These are phyloP conservation scores for Tetragonisca angustula DNA, from an alignment of 2,888 invertebrate species.

Conservation along the genomic window DNA sequence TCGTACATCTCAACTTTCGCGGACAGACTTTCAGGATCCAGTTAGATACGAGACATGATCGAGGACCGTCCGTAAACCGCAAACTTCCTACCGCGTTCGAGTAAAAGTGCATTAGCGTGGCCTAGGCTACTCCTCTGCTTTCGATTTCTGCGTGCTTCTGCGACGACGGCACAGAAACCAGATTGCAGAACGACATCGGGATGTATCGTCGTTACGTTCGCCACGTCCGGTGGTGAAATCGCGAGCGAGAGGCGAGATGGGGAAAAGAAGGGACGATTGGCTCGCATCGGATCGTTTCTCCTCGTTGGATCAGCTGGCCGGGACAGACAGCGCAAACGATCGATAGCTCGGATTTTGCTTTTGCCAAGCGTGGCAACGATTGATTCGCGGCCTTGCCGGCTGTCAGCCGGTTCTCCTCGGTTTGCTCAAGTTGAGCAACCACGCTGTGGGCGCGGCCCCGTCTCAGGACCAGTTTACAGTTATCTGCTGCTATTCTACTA, in stretches of 20 bases:
- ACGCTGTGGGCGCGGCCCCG: constrained; percentile 61
- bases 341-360: constrained; percentile 38
- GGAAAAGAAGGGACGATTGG: background rate
- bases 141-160: constrained; percentile 16
- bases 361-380: constrained; percentile 67
- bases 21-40: too few relatives aligned
- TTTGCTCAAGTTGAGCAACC: constrained; percentile 68
- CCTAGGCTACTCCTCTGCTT: background rate
- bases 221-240: background rate
- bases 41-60: too few relatives aligned
- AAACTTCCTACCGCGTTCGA: background rate
- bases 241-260: background rate
- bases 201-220: background rate
- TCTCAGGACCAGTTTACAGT: constrained; percentile 70
- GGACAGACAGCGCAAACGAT: background rate
- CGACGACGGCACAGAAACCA: background rate
- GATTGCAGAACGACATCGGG: too few relatives aligned
- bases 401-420: constrained; percentile 66
- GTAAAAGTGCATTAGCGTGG: constrained; percentile 25
- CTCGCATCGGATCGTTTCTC: constrained; percentile 12
- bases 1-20: too few relatives aligned
- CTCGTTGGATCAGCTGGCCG: constrained; percentile 61
- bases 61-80: background rate
- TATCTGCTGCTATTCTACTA: constrained; percentile 29
- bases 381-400: constrained; percentile 67